Evolutionary conservation across 1,140 invertebrate genomes (phyloP), one percentile per base, ranked within the genome.

Genomic region (Drosophila micromelanica): DNA sequence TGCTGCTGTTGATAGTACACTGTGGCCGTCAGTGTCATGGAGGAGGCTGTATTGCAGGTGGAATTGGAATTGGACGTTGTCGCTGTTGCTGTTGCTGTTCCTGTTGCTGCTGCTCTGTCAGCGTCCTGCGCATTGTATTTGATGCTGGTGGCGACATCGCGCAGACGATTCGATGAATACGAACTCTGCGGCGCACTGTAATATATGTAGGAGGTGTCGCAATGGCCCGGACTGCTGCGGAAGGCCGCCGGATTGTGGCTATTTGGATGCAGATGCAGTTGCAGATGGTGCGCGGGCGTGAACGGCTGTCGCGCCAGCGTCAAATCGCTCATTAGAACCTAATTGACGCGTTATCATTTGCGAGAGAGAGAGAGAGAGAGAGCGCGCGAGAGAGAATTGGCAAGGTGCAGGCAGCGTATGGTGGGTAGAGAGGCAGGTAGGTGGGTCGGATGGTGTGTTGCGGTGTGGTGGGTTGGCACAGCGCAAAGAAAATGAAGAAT

Each of bases 1-100:
- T 75, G 80, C 17, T 86, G 81, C 20, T 86, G 81, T 55, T 87
- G 82, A 59, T 87, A 87, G 63, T 87, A 87, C 4, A 87, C 84
- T 20, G 69, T 87, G n/a, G 84, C 84, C 54, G 84, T 89, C 5
- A 89, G 51, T 2, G 82, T 87, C 68, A 79, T 84, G 32, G 67
- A 78, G 11, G 71, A 69, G 72, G 38, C 11, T n/a, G 11, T 40
- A 49, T n/a, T 46, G 61, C 37, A 46, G 61, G 51, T 68, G 57
- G 64, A 57, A 23, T 23, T 32, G 30, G 30, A 32, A 54, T 65
- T 57, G 37, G 49, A 56, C 13, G 60, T 46, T 20, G 56, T n/a
- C 45, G 35, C 40, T 61, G 60, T 15, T 73, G 40, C 15, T 30
- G 68, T 40, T 72, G 73, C 35, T 71, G 60, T 5, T 64, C 52